phyloP scores from a whole-genome alignment of 2,113 vertebrate species.

The Prionailurus bengalensis region DNA sequence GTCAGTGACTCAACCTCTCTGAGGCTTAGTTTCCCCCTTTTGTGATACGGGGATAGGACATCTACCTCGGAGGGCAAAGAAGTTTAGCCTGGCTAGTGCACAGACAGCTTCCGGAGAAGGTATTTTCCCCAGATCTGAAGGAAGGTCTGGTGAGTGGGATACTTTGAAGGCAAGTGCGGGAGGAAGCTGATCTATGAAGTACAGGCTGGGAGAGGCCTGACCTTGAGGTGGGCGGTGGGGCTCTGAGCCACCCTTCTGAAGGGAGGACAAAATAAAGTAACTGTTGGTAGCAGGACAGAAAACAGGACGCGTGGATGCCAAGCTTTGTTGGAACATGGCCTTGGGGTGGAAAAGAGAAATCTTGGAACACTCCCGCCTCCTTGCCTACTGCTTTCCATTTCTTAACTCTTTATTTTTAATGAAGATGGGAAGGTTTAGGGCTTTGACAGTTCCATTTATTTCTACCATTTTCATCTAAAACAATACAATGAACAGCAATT shows the following conservation, averaged over 20 bases:
- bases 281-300: not conserved
- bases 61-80: not conserved
- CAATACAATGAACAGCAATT: conserved; percentile 78
- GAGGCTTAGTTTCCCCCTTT: not conserved
- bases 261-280: not conserved
- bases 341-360: not conserved
- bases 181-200: not conserved
- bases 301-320: not conserved
- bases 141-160: not conserved
- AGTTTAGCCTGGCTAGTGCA: not conserved
- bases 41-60: not conserved
- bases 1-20: not conserved
- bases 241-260: not conserved
- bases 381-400: conserved; percentile 71
- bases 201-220: not conserved
- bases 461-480: conserved; percentile 80
- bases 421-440: conserved; percentile 78
- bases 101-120: not conserved
- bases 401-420: conserved; percentile 73
- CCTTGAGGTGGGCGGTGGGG: not conserved
- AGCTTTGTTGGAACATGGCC: not conserved
- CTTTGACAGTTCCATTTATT: conserved; percentile 85
- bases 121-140: not conserved
- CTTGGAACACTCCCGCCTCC: not conserved
- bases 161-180: not conserved